Conservation (phyloP, 2,888 invertebrate genomes). For the Cheiracanthium punctorium region DNA sequence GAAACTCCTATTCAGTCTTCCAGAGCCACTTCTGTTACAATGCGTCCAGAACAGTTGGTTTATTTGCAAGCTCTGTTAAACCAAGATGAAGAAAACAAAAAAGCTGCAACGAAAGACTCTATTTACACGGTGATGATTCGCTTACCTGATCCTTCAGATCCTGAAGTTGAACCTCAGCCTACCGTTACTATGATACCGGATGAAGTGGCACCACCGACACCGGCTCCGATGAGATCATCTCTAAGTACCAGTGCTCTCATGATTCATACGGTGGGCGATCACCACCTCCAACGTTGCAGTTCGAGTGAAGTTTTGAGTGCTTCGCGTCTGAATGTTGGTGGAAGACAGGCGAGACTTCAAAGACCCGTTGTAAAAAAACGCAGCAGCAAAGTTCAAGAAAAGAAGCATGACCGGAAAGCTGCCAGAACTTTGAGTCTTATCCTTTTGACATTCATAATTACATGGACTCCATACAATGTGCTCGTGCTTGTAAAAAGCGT, state of each 20-base stretch:
- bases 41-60: conserved; percentile 55
- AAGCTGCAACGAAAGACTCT: conserved; percentile 73
- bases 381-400: conserved; percentile 94
- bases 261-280: conserved; percentile 24
- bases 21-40: conserved; percentile 59
- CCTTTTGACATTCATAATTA: conserved; percentile 96
- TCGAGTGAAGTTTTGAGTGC: conserved; percentile 70
- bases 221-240: conserved; percentile 49
- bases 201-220: conserved; percentile 9
- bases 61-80: conserved; percentile 33
- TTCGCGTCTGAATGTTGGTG: conserved; percentile 82
- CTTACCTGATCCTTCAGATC: conserved; percentile 80
- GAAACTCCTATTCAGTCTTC: conserved; percentile 68
- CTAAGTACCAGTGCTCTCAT: conserved; percentile 45
- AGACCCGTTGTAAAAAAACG: conserved; percentile 79
- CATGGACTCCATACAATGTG: conserved; percentile 99
- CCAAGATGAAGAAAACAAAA: not conserved
- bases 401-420: conserved; percentile 96
- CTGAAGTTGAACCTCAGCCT: conserved; percentile 50
- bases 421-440: conserved; percentile 98
- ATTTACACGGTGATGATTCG: conserved; percentile 95
- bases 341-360: conserved; percentile 26
- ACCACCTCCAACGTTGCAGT: conserved; percentile 11
- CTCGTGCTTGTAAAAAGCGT: conserved; percentile 91
- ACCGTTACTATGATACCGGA: conserved; percentile 72